Percentiles rank a stretch among this genome's conserved stretches.
Evolutionary conservation across 2,113 vertebrate species (phyloP).

Genomic region (Cacatua alba): DNA sequence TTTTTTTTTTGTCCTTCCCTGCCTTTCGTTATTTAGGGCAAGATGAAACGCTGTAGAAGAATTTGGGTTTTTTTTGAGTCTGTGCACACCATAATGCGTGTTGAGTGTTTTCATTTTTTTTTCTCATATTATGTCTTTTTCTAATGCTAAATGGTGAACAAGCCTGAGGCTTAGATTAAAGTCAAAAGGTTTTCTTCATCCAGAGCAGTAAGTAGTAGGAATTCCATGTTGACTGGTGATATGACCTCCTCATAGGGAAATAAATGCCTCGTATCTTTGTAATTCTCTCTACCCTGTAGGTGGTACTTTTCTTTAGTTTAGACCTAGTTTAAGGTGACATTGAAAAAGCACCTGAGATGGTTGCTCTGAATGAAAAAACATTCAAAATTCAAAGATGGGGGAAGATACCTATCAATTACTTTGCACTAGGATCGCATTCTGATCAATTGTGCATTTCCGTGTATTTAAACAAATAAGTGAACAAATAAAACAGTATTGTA

Average conservation of each 20-base stretch:
- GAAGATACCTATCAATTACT: background rate
- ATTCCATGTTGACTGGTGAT: background rate
- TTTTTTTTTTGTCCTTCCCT: background rate
- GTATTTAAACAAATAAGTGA: background rate
- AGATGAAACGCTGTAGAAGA: background rate
- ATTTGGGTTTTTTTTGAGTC: background rate
- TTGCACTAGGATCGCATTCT: background rate
- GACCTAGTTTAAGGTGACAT: background rate
- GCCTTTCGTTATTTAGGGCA: background rate
- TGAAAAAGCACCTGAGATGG: background rate
- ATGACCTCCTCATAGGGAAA: background rate
- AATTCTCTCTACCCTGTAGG: background rate
- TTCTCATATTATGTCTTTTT: background rate
- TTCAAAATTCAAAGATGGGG: background rate
- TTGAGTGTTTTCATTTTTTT: background rate
- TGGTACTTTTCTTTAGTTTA: background rate
- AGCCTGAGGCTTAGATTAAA: slow-evolving; percentile 5
- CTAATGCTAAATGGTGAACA: background rate
- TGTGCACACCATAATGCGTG: background rate
- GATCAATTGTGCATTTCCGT: background rate
- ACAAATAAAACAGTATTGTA: background rate
- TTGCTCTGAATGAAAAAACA: background rate
- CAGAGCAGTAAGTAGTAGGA: background rate
- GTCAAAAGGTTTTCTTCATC: slow-evolving; percentile 22
- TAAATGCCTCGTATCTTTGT: background rate